A percentile compares a stretch with the other conserved stretches of the same genome.
These are phyloP conservation scores for Pagrus major DNA, from an alignment of 2,113 vertebrate species.

Conservation along the genomic window DNA sequence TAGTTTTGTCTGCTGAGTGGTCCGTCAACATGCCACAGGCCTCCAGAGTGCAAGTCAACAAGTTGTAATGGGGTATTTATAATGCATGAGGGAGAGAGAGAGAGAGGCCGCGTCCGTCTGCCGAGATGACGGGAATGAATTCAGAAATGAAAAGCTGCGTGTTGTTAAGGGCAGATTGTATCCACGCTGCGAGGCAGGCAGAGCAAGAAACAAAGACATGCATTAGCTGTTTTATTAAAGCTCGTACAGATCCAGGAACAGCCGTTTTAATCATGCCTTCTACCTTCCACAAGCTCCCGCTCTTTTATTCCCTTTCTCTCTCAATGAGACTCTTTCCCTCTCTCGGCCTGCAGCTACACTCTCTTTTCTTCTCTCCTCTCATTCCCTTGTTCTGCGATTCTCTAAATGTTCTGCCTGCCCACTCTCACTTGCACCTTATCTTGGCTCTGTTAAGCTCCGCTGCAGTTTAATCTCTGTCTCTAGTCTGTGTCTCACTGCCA, in stretches of 20 bases:
- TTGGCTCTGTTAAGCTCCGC: constrained; percentile 26
- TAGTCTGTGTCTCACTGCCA: constrained; percentile 2
- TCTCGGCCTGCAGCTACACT: constrained; percentile 50
- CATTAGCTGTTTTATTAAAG: constrained; percentile 62
- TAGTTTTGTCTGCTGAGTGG: constrained; percentile 57
- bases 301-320: constrained; percentile 48
- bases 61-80: constrained; percentile 71
- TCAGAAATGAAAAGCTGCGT: constrained; percentile 58
- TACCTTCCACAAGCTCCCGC: constrained; percentile 21
- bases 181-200: constrained; percentile 11
- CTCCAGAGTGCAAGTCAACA: constrained; percentile 65
- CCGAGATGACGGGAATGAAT: constrained; percentile 30
- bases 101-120: constrained; percentile 28
- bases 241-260: constrained; percentile 53
- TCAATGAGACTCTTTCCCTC: constrained; percentile 22
- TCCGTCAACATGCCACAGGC: constrained; percentile 55
- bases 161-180: constrained; percentile 51
- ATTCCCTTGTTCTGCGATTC: constrained; percentile 17
- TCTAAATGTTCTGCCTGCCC: constrained; percentile 20
- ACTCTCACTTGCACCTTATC: constrained; percentile 44
- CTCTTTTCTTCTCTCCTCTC: constrained; percentile 28
- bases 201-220: constrained; percentile 21
- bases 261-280: constrained; percentile 55
- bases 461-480: constrained; percentile 48
- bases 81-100: constrained; percentile 53